Base-by-base conservation (phyloP, 2,888 invertebrate species). In the Dendrolimus pini region DNA sequence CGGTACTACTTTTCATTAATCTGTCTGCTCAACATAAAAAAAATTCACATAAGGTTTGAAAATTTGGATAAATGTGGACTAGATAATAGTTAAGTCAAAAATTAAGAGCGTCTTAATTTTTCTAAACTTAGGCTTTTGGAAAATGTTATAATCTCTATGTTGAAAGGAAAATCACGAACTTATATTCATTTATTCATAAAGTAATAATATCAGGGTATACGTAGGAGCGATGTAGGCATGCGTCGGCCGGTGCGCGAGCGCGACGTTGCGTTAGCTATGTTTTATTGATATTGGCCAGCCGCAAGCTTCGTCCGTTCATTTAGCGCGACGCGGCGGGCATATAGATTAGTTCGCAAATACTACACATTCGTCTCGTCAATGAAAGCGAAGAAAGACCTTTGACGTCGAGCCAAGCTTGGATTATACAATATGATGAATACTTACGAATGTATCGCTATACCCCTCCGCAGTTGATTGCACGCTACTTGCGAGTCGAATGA, bases 231-330 rank as follows among this genome's bases (percentile, higher is more conserved):
- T 70, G 68, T 72, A 74, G 77, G 74, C 72, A 77, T 75, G 76
- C 72, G 69, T 73, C 71, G 78, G 78, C 75, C 78, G 62, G 70
- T 70, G 70, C 72, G 30, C 69, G 74, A 72, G 76, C 73, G 75
- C 72, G 67, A 68, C 69, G 76, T 47, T 47, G 72, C 73, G 77
- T 76, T 72, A 72, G 75, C 71, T 70, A 76, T 73, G 77, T 82
- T 83, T 80, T 85, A 86, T 87, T 83, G 80, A 83, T 83, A 87
- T 85, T 86, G 86, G 80, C 70, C 72, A 72, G 75, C 72, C 74
- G 80, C 81, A 75, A 74, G 76, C 81, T 75, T 72, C 89, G 89
- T 89, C 89, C 89, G 89, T 87, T 88, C 85, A 87, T 89, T 89
- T 86, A 79, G 79, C 63, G 74, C 78, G 78, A 87, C 86, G 89